Percentiles rank a stretch among this genome's conserved stretches.
Evolutionary conservation across 2,888 invertebrate genomes (phyloP).

Genomic region (Aphodius granarius): DNA sequence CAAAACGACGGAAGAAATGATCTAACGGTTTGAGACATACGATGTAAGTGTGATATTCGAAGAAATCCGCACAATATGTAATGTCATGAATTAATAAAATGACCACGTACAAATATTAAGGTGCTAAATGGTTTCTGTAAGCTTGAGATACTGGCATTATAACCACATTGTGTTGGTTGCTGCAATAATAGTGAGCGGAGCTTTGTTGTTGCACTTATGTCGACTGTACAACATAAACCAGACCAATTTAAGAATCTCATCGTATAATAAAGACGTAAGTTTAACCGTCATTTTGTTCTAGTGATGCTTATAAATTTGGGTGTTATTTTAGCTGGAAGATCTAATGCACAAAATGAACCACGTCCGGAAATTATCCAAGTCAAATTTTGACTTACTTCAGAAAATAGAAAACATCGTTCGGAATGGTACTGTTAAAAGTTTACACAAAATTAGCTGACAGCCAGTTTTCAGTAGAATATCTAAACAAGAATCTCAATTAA

Average conservation of each 20-base stretch:
- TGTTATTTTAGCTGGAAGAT: background rate
- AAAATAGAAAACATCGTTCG: background rate
- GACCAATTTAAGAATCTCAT: slow-evolving; percentile 53
- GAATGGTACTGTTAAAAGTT: background rate
- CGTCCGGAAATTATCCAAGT: background rate
- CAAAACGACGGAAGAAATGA: background rate
- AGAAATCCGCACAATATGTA: background rate
- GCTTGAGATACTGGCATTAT: slow-evolving; percentile 23
- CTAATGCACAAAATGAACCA: background rate
- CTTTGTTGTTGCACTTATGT: slow-evolving; percentile 54
- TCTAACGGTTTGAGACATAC: background rate
- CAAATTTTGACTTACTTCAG: slow-evolving; percentile 2
- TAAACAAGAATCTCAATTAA: background rate
- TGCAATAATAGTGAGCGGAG: slow-evolving; percentile 42
- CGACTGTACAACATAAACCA: slow-evolving; percentile 55
- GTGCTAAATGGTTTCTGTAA: background rate
- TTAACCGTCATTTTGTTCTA: background rate
- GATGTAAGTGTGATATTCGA: background rate
- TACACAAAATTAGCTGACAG: background rate
- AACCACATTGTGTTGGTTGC: slow-evolving; percentile 40
- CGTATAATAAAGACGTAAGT: slow-evolving; percentile 55
- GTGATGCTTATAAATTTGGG: background rate
- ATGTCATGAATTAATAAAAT: background rate
- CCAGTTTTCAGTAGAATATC: background rate
- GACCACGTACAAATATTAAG: background rate